Evolutionary conservation across 2,113 vertebrate genomes (phyloP), one percentile per base, ranked within the genome.

Genomic region (Neogobius melanostomus): DNA sequence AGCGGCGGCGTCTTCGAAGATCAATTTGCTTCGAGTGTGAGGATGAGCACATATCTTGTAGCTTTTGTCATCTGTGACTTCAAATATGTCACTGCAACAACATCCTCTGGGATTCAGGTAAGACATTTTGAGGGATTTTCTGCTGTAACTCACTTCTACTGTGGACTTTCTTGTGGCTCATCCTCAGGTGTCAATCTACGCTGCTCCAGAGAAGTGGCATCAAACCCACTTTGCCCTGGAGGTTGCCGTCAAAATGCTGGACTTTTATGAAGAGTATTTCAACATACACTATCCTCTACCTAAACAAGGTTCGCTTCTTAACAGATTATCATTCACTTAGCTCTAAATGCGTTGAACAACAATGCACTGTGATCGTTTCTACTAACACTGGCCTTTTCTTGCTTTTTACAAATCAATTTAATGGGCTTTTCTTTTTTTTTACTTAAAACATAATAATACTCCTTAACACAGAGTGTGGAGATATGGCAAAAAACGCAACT

Each of bases 221-320:
- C 92, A 94, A 73, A 93, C 91, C 10, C 88, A 84, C 81, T 94
- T 93, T 11, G 92, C 92, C 45, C 87, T 94, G 16, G 87, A 92
- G 77, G 92, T 90, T 54, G 92, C 93, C 56, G 83, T 94, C 71
- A 94, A 90, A 79, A 89, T 93, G 77, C 36, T 94, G 46, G 91
- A 94, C 66, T 94, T 93, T 81, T 94, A 93, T 51, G 93, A 94
- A 72, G 84, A 87, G 21, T 94, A 92, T 75, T 94, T 93, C 71
- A 93, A 93, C 76, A 94, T 94, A 60, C 81, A 28, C 28, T 94
- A 93, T 73, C 93, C 93, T 44, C 83, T 94, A 57, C 93, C 93
- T 64, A 94, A 94, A 80, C 88, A 91, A 76, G 93, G 93, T 93
- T 15, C 0, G 5, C 54, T 46, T 53, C 46, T 14, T 3, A 56